These are phyloP conservation scores for Chaenogobius annularis DNA, from an alignment of 2,113 vertebrate species.

Conservation along the genomic window DNA sequence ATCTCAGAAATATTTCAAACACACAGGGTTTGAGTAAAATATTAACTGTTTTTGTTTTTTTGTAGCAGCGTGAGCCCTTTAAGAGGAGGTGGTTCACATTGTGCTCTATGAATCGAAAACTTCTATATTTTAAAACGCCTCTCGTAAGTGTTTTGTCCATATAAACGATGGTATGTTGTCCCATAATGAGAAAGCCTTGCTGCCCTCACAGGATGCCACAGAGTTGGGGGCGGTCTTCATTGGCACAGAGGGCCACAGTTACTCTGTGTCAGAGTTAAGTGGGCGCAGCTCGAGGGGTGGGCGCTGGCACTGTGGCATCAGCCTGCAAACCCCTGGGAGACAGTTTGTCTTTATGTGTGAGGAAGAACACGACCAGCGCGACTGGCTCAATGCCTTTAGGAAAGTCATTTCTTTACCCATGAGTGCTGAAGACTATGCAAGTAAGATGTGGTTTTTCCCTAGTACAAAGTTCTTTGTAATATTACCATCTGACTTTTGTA, in stretches of 20 bases:
- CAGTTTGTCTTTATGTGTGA: conserved; percentile 88
- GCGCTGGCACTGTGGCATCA: conserved; percentile 82
- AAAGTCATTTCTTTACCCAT: conserved; percentile 81
- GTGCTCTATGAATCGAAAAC: conserved; percentile 83
- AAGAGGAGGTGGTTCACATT: conserved; percentile 91
- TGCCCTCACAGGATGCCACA: conserved; percentile 81
- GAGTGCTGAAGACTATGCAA: conserved; percentile 74
- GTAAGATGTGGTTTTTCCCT: conserved; percentile 57
- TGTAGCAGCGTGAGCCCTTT: conserved; percentile 88
- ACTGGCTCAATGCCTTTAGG: conserved; percentile 86
- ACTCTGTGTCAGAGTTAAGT: conserved; percentile 77
- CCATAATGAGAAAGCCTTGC: not conserved
- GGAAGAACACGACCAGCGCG: conserved; percentile 82
- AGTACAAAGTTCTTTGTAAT: not conserved
- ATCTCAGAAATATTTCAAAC: not conserved
- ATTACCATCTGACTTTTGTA: not conserved
- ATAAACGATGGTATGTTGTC: not conserved
- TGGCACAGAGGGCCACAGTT: conserved; percentile 80
- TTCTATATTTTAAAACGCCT: conserved; percentile 90
- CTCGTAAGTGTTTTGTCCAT: conserved; percentile 78
- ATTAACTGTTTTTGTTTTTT: not conserved
- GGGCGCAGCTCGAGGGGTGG: conserved; percentile 72
- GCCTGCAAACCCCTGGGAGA: conserved; percentile 81
- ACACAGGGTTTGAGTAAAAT: not conserved
- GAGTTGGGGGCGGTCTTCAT: conserved; percentile 87